phyloP scores from a whole-genome alignment of 2,113 vertebrate genomes.

The Semnopithecus entellus region DNA sequence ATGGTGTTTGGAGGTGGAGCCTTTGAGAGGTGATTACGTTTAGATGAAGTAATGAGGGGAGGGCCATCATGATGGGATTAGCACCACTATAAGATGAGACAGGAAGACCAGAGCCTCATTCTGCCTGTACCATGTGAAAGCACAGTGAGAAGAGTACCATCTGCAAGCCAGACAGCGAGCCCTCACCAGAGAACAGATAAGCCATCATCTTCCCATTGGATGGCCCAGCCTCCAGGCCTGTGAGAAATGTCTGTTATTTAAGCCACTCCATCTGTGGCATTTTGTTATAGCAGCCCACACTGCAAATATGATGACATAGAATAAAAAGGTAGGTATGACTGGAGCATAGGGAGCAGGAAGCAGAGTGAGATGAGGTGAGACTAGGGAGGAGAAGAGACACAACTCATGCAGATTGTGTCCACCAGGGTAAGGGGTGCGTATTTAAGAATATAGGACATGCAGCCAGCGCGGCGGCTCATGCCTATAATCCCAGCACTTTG shows the following conservation, averaged over 20 bases:
- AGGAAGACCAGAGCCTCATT: background rate
- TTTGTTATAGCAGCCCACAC: background rate
- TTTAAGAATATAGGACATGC: background rate
- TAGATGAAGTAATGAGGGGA: background rate
- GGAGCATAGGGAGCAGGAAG: background rate
- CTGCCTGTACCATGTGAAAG: too few species aligned
- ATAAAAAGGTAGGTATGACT: background rate
- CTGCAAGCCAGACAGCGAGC: background rate
- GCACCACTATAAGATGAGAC: too few species aligned
- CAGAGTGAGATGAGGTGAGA: background rate
- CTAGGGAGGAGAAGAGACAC: background rate
- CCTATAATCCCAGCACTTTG: too few species aligned
- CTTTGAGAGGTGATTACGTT: background rate
- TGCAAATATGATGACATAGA: background rate
- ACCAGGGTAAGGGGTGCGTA: background rate
- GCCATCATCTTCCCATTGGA: background rate
- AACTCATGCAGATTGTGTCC: background rate
- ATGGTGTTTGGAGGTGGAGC: background rate
- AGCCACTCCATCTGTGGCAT: background rate
- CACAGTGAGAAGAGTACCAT: background rate
- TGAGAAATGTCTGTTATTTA: background rate
- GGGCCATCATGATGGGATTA: background rate
- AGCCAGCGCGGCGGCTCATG: rapidly evolving
- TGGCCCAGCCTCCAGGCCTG: background rate
- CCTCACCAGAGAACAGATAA: background rate